Evolutionary conservation across 2,888 invertebrate species (phyloP), one percentile per base, ranked within the genome.

Genomic region (Petrolisthes manimaculis): DNA sequence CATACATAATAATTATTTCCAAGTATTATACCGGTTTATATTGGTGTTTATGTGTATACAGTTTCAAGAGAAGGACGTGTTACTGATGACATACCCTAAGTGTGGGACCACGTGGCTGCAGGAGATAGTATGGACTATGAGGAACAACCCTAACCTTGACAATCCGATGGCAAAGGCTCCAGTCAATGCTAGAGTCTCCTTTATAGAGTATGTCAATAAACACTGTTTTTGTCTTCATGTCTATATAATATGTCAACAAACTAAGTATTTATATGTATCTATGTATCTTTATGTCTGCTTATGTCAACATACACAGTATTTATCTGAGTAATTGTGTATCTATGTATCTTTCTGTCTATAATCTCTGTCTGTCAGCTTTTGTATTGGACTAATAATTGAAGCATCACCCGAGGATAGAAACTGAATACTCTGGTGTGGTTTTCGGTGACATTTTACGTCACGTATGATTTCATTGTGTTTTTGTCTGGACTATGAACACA

Each of bases 51-150:
- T 37, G 37, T 37, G 37, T 37, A 37, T 37, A 14, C 83, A 87
- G 87, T 8, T 79, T n/a, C 75, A 56, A 54, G 5, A 24, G 5
- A 79, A 51, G n/a, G 87, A 87, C 71, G 87, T 83, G 0, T 21
- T 78, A 54, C 18, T 87, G 5, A 9, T 83, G 71, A 87, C 87
- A 55, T 87, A 69, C 21, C 83, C 74, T 3, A 89, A 89, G 67
- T 89, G 89, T 24, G 89, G 89, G 24, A 89, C 89, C 51, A 89
- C 89, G 4, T 89, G 89, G 89, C 18, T 79, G 14, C 89, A 89
- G 80, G 89, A 89, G 83, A 53, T 86, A 5, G 89, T 89, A 21
- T 89, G 89, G 89, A 89, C 89, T 12, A 89, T 89, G 89, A 78
- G 61, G 74, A 89, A 89, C 80, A 86, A 89, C 79, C 89, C 89